Evolutionary conservation across 2,888 invertebrate genomes (phyloP), one percentile per base, ranked within the genome.

Genomic region (Drosophila meridionalis): DNA sequence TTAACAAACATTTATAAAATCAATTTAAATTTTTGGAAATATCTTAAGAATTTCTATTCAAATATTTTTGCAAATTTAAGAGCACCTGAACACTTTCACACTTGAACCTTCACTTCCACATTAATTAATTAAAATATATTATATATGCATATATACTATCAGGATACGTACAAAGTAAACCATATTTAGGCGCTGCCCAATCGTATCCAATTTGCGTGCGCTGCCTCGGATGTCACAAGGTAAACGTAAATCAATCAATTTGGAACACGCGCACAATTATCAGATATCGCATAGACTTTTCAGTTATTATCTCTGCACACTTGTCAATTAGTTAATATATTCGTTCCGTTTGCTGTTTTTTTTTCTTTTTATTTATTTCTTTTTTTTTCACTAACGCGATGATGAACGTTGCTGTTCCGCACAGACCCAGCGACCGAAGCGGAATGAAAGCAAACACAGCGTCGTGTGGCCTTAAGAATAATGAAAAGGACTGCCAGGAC

Each of bases 141-240:
- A 38, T 20, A 34, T 34, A 8, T 32, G 14, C 12, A 26, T 20
- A 62, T 53, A 57, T 26, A 40, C 12, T 48, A 3, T 26, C 53
- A 2, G 40, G 14, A 73, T 91, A 92, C 92, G 89, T 92, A 92
- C 92, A 89, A 92, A 92, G 89, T 92, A 92, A 91, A 92, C 92
- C 92, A 92, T 92, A 91, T 92, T 92, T 89, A 79, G 79, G 78
- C 78, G 64, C 85, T 71, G 91, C 87, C 90, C 62, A 77, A 56
- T 42, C 60, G 82, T 90, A 90, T 90, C 91, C 91, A 90, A 86
- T 74, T 73, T 79, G 68, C 74, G 66, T 64, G 73, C 69, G 32
- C 63, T 61, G 72, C 60, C 53, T 14, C 45, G 53, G 28, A 4
- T 48, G 30, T 7, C 40, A 42, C 56, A 40, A 48, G 68, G 57